phyloP scores from a whole-genome alignment of 2,797 vertebrate genomes.

The Alca torda region DNA sequence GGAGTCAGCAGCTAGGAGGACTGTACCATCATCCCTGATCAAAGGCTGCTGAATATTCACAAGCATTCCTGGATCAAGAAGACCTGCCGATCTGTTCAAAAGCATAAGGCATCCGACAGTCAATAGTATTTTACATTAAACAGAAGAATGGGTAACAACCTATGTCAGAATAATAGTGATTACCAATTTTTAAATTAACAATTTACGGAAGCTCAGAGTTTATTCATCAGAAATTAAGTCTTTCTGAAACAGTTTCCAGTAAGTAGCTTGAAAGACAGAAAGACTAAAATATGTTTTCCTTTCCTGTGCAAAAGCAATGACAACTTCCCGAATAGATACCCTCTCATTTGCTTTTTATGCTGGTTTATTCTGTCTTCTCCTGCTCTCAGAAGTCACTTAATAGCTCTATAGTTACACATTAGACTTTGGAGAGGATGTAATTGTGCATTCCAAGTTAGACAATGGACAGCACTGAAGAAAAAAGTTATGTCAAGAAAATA shows the following conservation, averaged over 20 bases:
- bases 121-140: background rate
- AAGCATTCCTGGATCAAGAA: slow-evolving; percentile 96
- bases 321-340: background rate
- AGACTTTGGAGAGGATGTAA: background rate
- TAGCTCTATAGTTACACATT: background rate
- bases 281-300: background rate
- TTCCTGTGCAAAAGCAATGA: background rate
- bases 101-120: slow-evolving; percentile 54
- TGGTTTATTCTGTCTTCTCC: background rate
- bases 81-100: slow-evolving; percentile 79
- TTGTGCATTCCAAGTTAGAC: background rate
- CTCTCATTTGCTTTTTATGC: background rate
- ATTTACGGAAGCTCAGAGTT: background rate
- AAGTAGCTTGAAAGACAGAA: background rate
- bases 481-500: background rate
- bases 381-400: background rate
- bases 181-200: background rate
- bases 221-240: background rate
- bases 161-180: background rate
- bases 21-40: slow-evolving; percentile 91
- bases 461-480: background rate
- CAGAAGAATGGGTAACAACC: background rate
- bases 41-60: slow-evolving; percentile 98
- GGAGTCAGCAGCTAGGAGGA: slow-evolving; percentile 89
- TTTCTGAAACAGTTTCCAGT: background rate